Base-by-base conservation (phyloP, 2,888 invertebrate species). In the Heteromyza rotundicornis region DNA sequence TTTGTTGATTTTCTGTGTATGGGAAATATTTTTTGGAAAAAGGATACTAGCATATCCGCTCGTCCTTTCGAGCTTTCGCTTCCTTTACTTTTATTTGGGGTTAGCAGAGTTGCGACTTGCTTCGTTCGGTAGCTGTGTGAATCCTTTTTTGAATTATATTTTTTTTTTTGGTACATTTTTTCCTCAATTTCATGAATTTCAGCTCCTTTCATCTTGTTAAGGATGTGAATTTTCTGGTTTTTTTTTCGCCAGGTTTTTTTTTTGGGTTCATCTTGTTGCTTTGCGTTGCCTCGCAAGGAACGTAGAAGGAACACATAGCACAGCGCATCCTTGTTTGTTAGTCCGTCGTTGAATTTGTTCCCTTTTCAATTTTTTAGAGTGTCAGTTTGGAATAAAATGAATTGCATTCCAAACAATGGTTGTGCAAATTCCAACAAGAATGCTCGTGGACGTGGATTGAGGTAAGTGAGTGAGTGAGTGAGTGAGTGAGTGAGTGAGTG, bases 301-400 rank as follows among this genome's bases (percentile, higher is more conserved):
- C 5, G 14, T 3, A n/a, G 10, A 40, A 40, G n/a, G 14, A 40
- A 3, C 5, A 40, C 14, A n/a, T 14, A n/a, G 40, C 20, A 5
- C 17, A n/a, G 16, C 40, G 40, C 40, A 40, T 47, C 47, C 19
- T 47, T 47, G 20, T 2, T 47, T 19, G 47, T 8, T 8, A 14
- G 40, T 40, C 3, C 10, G 10, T 40, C 2, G 40, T 40, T 3
- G 14, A 3, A 47, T 17, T 47, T 47, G 47, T 47, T 3, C 17
- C 47, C 47, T 17, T 47, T 47, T 47, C 47, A 47, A 47, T 12
- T 47, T 17, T 19, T 20, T 47, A 5, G 47, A 47, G 47, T 47
- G 47, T 47, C 47, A 47, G 40, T 47, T 47, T 47, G 20, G 19
- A 47, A 17, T 47, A 47, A 47, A 47, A 47, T 47, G 47, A 47